phyloP scores from a whole-genome alignment of 2,797 vertebrate species.

The Helicolenus hilgendorfi region DNA sequence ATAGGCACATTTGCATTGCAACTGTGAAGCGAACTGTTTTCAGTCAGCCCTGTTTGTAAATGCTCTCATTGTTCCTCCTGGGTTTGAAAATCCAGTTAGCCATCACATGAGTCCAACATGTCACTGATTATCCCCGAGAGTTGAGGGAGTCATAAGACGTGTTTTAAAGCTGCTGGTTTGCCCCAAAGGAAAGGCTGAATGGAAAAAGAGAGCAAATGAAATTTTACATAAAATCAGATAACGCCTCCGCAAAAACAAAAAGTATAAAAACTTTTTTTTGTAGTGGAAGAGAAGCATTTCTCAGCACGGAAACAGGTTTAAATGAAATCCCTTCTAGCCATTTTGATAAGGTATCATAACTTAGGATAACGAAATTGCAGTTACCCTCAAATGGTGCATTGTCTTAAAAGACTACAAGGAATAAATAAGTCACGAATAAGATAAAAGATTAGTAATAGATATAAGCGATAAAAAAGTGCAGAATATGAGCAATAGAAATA shows the following conservation, averaged over 20 bases:
- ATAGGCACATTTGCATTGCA: conserved; percentile 49
- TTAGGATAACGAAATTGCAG: too few species aligned
- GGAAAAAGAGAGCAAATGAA: conserved; percentile 4
- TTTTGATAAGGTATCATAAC: too few species aligned
- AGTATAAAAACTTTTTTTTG: not conserved
- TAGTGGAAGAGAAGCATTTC: not conserved
- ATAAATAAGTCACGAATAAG: too few species aligned
- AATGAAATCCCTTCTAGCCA: not conserved
- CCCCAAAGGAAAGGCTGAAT: conserved; percentile 14
- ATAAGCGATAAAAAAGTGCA: too few species aligned
- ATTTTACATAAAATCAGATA: not conserved
- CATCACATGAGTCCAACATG: conserved; percentile 92
- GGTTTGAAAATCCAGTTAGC: conserved; percentile 90
- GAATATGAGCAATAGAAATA: too few species aligned
- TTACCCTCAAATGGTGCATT: too few species aligned
- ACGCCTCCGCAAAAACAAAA: not conserved
- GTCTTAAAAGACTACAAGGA: too few species aligned
- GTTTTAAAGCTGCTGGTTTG: conserved; percentile 79
- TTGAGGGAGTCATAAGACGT: conserved; percentile 88
- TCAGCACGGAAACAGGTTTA: not conserved
- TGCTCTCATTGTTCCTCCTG: conserved; percentile 85
- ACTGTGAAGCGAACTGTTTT: conserved; percentile 77
- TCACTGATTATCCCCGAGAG: conserved; percentile 88
- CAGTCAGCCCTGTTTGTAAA: conserved; percentile 81
- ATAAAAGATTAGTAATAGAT: too few species aligned